Base-by-base conservation (phyloP, 2,888 invertebrate species). In the Acanthosepion pharaonis region DNA sequence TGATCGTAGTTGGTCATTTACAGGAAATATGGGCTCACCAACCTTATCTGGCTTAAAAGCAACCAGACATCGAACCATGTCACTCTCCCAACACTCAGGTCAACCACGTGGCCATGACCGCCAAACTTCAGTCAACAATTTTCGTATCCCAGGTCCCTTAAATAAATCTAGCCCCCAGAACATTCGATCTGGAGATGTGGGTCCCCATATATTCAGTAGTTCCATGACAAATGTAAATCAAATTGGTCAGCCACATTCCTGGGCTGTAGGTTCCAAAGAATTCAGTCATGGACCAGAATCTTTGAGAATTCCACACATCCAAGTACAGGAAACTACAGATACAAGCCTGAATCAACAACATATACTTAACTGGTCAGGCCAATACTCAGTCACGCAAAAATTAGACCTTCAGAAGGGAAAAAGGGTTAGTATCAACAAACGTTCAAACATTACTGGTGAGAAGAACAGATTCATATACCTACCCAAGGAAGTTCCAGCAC, bases 1-100 rank as follows among this genome's bases (percentile, higher is more conserved):
- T 18, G 94, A 94, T 64, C 55, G 94, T 53, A 94, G 94, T 55
- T 94, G 94, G 94, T 94, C 94, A 33, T 94, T 94, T 42, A 94
- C 94, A 5, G 94, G 94, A 42, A 64, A 94, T 94, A 64, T 64
- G 55, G 33, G 59, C 9, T 55, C 94, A 11, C 64, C 94, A 59
- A 94, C 94, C 18, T 55, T 64, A 33, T 94, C 94, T 55, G 94
- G 59, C 33, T 55, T 94, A 20, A 94, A 94, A 59, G 94, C n/a
- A n/a, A 33, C 94, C 51, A 94, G 94, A 48, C 51, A 55, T 94
- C 94, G 94, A 33, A 55, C 94, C 51, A 59, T 94, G 64, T 94
- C 94, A n/a, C 42, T 94, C 42, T 94, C 94, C n/a, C 92, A 92
- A 28, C 49, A 92, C 15, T 51, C 92, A 48, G 42, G 92, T 15